phyloP scores from a whole-genome alignment of 2,797 vertebrate genomes.

The Coendou prehensilis region DNA sequence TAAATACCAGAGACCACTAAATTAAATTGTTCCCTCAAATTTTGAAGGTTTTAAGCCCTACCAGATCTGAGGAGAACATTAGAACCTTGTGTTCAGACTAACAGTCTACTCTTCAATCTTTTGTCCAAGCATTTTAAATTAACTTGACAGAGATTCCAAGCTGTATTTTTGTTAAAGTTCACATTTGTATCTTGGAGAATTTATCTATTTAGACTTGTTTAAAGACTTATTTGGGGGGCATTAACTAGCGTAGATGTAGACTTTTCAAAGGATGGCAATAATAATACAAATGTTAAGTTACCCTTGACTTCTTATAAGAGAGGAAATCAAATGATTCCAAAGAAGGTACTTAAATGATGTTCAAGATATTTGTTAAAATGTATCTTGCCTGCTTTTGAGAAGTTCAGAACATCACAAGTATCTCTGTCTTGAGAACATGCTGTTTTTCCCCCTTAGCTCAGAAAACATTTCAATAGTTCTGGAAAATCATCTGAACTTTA shows the following conservation, averaged over 20 bases:
- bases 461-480: conserved; percentile 32
- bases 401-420: neutral
- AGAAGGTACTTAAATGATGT: neutral
- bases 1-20: conserved; percentile 4
- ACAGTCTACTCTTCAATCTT: neutral
- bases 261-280: neutral
- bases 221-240: neutral
- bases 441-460: conserved; percentile 14
- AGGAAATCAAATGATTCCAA: conserved; percentile 37
- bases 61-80: neutral
- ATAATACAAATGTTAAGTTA: conserved; percentile 3
- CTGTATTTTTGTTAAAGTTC: neutral
- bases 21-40: conserved; percentile 4
- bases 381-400: conserved; percentile 54
- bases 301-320: neutral
- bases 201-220: neutral
- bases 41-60: neutral
- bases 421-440: conserved; percentile 36
- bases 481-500: conserved; percentile 34
- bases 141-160: neutral
- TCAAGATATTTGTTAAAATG: neutral
- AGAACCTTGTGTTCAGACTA: neutral
- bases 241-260: neutral
- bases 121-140: neutral
- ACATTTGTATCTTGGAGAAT: conserved; percentile 19